Evolutionary conservation across 2,888 invertebrate genomes (phyloP), one percentile per base, ranked within the genome.

Genomic region (Meiosimyza decipiens): DNA sequence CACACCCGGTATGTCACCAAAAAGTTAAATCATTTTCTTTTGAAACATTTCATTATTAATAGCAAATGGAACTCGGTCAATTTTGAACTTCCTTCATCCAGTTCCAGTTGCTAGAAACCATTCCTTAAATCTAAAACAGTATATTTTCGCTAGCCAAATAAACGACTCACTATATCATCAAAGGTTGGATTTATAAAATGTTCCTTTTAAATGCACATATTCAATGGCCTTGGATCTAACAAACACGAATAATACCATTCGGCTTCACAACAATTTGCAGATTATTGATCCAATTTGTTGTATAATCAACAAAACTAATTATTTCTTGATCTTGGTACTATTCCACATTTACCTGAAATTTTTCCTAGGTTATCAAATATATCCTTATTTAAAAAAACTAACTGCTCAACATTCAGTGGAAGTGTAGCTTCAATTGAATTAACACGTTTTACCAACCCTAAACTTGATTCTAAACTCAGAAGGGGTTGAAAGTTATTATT

Each of bases 221-320:
- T n/a, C n/a, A n/a, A 22, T 22, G 22, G 22, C 22, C 2, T 22
- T 22, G 22, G 22, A 22, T 22, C 22, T 22, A 22, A 16, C 16
- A 55, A n/a, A 55, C 16, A n/a, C 16, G 9, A 3, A 55, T 55
- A 55, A 3, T 2, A n/a, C 22, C 28, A 63, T 18, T 33, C 64
- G 16, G 2, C 11, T 55, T 64, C 33, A 64, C 69, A 33, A 69
- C 73, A 7, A 75, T 13, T 40, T 73, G 73, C 22, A 73, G 28
- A 59, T 73, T 73, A 63, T 75, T 68, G 9, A 75, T 64, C 69
- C 75, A 75, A 60, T 75, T 73, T 13, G 71, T 71, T 49, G 73
- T 71, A 51, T 75, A 71, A 52, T 71, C 71, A 59, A 75, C 72
- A 51, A 64, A 49, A 22, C 62, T 54, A 50, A 75, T 68, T 16